Evolutionary conservation across 2,888 invertebrate species (phyloP), one percentile per base, ranked within the genome.

Genomic region (Agrochola macilenta): DNA sequence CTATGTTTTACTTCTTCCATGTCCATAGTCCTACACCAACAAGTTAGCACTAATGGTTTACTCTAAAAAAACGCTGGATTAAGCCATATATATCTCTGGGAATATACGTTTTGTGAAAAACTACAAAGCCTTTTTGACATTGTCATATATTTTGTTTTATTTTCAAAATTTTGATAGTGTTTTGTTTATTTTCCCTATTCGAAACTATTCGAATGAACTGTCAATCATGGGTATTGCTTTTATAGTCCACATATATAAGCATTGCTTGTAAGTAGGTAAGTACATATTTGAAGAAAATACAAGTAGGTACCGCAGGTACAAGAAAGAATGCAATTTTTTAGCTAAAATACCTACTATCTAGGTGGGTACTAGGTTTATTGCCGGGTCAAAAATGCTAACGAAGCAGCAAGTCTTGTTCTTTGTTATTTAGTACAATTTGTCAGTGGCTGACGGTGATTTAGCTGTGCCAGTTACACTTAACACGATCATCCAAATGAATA

Each of bases 151-250:
- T 70, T 78, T 76, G 49, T 77, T 85, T 83, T 75, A 46, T 79
- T 73, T 72, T 69, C n/a, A 8, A 52, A 26, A 60, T 14, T 70
- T 72, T 72, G 81, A 63, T 79, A 49, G 57, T 78, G 26, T 79
- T 82, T 86, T 87, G 78, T 88, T 88, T 73, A 64, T 61, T 76
- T 83, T 85, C 57, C 49, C 7, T 63, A 64, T 85, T 87, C 23
- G 23, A 87, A 87, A 35, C 8, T 61, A 64, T 78, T 66, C 57
- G 60, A 81, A 71, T 54, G 52, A 46, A 43, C 26, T 85, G 85
- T 76, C 85, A 82, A 26, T 23, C 11, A n/a, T 57, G 17, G 17
- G 23, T 46, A 26, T 46, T 61, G 54, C n/a, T 54, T n/a, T 8
- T 11, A 9, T 0, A n/a, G 7, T 46, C n/a, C 30, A 52, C 26